These are phyloP conservation scores for Baryphthengus martii DNA, from an alignment of 2,113 vertebrate genomes.

Conservation along the genomic window DNA sequence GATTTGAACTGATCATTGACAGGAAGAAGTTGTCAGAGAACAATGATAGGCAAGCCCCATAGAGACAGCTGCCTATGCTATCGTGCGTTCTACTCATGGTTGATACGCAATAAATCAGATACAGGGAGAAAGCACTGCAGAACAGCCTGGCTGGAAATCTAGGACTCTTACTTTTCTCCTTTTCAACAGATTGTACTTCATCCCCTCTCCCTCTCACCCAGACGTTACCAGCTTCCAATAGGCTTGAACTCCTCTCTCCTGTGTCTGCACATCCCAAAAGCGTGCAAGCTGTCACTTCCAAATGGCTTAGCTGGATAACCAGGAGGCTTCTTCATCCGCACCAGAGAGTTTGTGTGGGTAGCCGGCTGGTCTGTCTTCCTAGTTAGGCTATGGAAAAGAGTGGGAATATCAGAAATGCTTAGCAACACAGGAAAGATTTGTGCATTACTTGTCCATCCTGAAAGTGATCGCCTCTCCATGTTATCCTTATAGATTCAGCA, in stretches of 20 bases:
- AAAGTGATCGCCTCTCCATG: not conserved
- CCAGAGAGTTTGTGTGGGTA: not conserved
- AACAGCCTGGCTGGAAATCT: not conserved
- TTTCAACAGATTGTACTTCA: not conserved
- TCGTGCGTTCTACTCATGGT: fast-evolving
- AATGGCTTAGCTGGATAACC: not conserved
- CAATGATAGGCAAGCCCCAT: not conserved
- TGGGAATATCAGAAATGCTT: not conserved
- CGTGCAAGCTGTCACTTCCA: conserved; percentile 11
- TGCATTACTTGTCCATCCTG: not conserved
- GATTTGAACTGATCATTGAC: not conserved
- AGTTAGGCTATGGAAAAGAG: not conserved
- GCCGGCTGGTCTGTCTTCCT: not conserved
- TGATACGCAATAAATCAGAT: not conserved
- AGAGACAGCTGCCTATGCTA: not conserved
- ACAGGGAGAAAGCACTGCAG: not conserved
- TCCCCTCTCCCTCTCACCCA: not conserved
- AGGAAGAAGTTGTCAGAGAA: not conserved
- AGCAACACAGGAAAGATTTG: not conserved
- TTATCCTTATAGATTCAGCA: not conserved
- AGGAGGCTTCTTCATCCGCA: not conserved
- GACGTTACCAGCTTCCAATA: not conserved
- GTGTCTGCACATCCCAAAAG: not conserved
- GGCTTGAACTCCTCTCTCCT: not conserved
- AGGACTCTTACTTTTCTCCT: not conserved